phyloP scores from a whole-genome alignment of 2,113 vertebrate genomes.

The Turnix velox region DNA sequence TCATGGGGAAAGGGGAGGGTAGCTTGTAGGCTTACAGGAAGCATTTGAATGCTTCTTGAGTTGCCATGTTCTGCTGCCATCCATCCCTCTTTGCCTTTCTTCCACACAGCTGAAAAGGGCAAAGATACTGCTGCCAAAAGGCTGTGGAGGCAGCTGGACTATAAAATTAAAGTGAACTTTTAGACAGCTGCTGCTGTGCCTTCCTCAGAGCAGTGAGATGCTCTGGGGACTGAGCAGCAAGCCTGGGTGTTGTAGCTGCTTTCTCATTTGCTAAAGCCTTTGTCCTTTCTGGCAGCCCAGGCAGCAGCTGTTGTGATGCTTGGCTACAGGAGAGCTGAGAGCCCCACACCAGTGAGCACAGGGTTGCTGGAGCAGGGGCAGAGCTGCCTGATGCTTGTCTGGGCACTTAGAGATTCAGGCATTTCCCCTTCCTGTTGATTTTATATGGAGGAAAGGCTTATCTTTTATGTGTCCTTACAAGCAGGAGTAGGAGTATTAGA shows the following conservation, averaged over 20 bases:
- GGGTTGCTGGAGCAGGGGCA: not conserved
- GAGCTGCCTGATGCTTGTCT: not conserved
- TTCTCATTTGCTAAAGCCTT: not conserved
- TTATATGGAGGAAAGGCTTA: not conserved
- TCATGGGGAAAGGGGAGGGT: not conserved
- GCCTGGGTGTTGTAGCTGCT: not conserved
- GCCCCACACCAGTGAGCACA: not conserved
- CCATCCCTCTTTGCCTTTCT: not conserved
- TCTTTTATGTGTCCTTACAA: not conserved
- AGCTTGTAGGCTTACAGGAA: not conserved
- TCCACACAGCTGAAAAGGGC: not conserved
- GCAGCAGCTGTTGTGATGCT: accelerated
- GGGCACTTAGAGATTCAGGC: not conserved
- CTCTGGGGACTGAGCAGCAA: not conserved
- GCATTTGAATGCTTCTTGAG: not conserved
- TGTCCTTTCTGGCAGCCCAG: not conserved
- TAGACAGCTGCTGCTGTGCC: not conserved
- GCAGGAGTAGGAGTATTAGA: not conserved
- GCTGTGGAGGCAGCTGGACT: not conserved
- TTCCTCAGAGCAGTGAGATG: not conserved
- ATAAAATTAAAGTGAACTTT: not conserved
- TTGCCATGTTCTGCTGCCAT: not conserved
- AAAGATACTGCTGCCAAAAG: not conserved
- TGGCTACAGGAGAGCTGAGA: not conserved
- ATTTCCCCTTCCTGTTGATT: not conserved